Conservation (phyloP, 1,140 invertebrate species). For the Eriocheir sinensis region DNA sequence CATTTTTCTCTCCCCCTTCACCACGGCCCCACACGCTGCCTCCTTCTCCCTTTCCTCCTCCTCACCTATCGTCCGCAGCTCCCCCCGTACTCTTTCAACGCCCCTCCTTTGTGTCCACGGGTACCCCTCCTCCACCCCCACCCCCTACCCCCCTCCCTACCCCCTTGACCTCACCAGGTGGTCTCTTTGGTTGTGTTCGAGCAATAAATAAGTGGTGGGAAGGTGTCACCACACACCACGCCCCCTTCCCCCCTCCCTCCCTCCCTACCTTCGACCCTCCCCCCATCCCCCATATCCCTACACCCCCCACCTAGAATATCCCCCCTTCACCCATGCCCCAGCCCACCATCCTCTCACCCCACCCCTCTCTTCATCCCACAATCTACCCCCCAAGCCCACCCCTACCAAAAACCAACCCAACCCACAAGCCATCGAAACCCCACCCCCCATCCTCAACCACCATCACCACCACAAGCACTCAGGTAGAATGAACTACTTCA, state of each 20-base stretch:
- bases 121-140: not conserved
- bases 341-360: too few species aligned
- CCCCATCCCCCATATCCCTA: not conserved
- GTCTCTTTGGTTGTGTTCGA: not conserved
- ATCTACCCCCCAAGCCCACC: not conserved
- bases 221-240: not conserved
- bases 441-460: too few species aligned
- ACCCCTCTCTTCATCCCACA: not conserved
- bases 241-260: not conserved
- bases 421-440: too few species aligned
- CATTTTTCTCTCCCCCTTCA: not conserved
- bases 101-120: not conserved
- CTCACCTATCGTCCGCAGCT: too few species aligned
- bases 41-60: not conserved
- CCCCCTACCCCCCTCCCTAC: not conserved
- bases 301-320: not conserved
- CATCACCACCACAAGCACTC: not conserved
- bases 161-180: not conserved
- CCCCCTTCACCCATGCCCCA: not conserved
- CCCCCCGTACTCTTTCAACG: not conserved
- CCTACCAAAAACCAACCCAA: not conserved
- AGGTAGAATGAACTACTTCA: not conserved
- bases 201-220: conserved; percentile 16
- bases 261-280: too few species aligned
- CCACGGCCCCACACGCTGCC: not conserved